A percentile compares a stretch with the other conserved stretches of the same genome.
Evolutionary conservation across 1,140 invertebrate species (phyloP).

Genomic region (Ips nitidus): DNA sequence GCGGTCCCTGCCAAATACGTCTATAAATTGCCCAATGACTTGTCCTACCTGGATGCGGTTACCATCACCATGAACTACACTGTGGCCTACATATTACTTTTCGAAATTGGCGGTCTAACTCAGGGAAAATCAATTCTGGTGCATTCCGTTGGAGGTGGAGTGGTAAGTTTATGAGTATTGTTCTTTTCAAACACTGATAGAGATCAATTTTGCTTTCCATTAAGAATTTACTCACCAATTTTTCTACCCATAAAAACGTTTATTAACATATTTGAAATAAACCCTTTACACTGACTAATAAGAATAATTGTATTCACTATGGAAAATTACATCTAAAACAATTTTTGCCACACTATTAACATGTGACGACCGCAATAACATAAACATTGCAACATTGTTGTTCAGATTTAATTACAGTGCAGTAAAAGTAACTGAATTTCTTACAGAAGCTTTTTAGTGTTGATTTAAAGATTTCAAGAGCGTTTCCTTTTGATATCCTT

Average conservation of each 20-base stretch:
- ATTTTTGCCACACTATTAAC: not conserved
- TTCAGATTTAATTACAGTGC: no score
- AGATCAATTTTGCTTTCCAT: not conserved
- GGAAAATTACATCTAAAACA: slow-evolving; percentile 1
- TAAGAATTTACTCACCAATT: not conserved
- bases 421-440: no score
- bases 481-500: no score
- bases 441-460: no score
- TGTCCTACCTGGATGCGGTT: slow-evolving; percentile 78
- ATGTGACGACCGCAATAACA: no score
- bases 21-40: slow-evolving; percentile 74
- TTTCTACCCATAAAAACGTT: not conserved
- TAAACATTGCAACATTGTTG: no score
- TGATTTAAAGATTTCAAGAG: no score
- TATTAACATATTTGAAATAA: not conserved
- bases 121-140: slow-evolving; percentile 79
- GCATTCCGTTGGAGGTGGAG: slow-evolving; percentile 84
- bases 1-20: slow-evolving; percentile 74
- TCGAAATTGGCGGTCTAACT: slow-evolving; percentile 76
- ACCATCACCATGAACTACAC: slow-evolving; percentile 85
- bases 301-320: not conserved
- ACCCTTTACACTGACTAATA: no score
- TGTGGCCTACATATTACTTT: slow-evolving; percentile 82
- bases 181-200: not conserved
- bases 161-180: slow-evolving; percentile 67